Percentiles rank a stretch among this genome's conserved stretches.
Evolutionary conservation across 2,113 vertebrate species (phyloP).

Genomic region (Isurus oxyrinchus): DNA sequence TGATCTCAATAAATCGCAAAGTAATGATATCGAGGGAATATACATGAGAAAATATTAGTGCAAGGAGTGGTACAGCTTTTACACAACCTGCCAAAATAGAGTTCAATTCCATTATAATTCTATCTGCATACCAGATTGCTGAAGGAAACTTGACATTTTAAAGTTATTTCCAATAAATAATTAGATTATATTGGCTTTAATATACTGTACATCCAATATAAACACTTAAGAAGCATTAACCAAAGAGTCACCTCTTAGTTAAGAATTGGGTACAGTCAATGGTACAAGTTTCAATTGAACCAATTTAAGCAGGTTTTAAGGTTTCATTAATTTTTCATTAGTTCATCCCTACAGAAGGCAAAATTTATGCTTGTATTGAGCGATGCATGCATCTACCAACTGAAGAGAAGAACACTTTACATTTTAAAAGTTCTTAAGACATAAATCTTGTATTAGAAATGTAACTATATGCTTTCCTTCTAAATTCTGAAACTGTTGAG

Average conservation of each 20-base stretch:
- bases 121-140: constrained; percentile 10
- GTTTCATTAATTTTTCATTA: constrained; percentile 46
- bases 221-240: constrained; percentile 2
- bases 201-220: constrained; percentile 34
- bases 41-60: constrained; percentile 63
- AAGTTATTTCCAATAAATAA: constrained; percentile 30
- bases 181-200: constrained; percentile 21
- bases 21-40: constrained; percentile 57
- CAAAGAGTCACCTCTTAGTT: constrained; percentile 8
- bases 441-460: constrained; percentile 83
- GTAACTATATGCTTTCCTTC: constrained; percentile 85
- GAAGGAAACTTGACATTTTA: not conserved
- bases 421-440: constrained; percentile 62
- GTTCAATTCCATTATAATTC: constrained; percentile 33
- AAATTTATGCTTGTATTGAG: constrained; percentile 75
- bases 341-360: constrained; percentile 26
- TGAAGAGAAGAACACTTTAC: constrained; percentile 48
- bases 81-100: constrained; percentile 40
- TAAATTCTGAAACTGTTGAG: constrained; percentile 72
- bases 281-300: constrained; percentile 36
- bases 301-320: constrained; percentile 48
- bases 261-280: constrained; percentile 16
- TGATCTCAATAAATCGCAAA: constrained; percentile 42
- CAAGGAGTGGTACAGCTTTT: constrained; percentile 61
- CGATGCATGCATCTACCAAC: constrained; percentile 81